Evolutionary conservation across 2,797 vertebrate genomes (phyloP), one percentile per base, ranked within the genome.

Genomic region (Cygnus olor): DNA sequence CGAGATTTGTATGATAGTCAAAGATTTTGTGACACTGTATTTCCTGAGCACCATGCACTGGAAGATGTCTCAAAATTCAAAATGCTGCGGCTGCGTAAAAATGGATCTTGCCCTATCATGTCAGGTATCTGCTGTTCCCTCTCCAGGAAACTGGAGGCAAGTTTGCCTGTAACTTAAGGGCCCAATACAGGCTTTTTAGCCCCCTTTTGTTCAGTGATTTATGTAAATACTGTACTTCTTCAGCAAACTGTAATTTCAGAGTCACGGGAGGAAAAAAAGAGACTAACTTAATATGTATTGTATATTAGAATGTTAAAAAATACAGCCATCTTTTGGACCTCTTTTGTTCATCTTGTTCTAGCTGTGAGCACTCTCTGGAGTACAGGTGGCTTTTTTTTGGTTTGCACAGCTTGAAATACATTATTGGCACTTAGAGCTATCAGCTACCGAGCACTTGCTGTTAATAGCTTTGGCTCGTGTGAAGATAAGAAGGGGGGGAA

Each of bases 361-460:
- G 65, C 85, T 88, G 68, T n/a, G 57, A 66, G 11, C n/a, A 2
- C 40, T 51, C 53, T 77, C 49, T 73, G 4, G 7, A 79, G 64
- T 83, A 74, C 89, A 80, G 79, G 44, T 77, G 80, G 44, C 40
- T 87, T 28, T 2, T 61, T 63, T 74, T 47, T 66, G 68, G 34
- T 83, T 58, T 81, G 57, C 79, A 68, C 68, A 74, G 78, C 68
- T 92, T 74, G 79, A 85, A 79, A 38, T 65, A 61, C 36, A 27
- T 78, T 57, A 51, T 19, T 82, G 79, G 44, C 90, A 78, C 90
- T 95, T 74, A 38, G 56, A 96, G 84, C 85, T 74, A 47, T 89
- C 47, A 49, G 84, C 77, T 38, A 32, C 21, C 10, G 28, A 49
- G 74, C 58, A 36, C 71, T 91, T 79, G 32, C 87, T 79, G 25